phyloP scores from a whole-genome alignment of 2,888 invertebrate species.

The Odontocolon sp. region DNA sequence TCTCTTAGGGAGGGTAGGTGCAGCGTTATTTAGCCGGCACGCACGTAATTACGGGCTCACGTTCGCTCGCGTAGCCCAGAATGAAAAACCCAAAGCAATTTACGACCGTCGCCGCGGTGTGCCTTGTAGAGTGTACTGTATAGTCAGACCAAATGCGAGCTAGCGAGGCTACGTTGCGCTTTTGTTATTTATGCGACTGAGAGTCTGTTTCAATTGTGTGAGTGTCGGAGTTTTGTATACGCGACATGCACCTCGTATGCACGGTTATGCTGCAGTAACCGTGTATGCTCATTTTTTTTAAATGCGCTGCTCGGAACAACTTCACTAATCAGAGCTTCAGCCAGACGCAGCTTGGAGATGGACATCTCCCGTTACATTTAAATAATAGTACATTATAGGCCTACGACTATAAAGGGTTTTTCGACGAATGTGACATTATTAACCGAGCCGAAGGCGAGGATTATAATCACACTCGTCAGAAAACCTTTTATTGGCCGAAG shows the following conservation, averaged over 20 bases:
- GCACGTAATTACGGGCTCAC: conserved; percentile 63
- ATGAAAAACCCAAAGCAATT: conserved; percentile 63
- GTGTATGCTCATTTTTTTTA: neutral
- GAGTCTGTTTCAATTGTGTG: conserved; percentile 11
- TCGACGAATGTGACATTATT: too few species aligned
- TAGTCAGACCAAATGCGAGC: conserved; percentile 9
- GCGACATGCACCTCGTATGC: neutral
- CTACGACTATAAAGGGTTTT: too few species aligned
- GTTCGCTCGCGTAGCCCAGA: conserved; percentile 44
- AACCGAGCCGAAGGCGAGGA: too few species aligned
- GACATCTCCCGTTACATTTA: too few species aligned
- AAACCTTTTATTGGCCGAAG: too few species aligned
- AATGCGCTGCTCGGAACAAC: neutral
- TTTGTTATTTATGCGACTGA: conserved; percentile 44
- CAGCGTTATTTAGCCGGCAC: conserved; percentile 63
- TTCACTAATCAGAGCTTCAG: conserved; percentile 3
- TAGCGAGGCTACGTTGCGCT: conserved; percentile 35
- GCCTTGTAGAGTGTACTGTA: conserved; percentile 12
- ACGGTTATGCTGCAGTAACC: neutral
- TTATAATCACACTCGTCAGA: too few species aligned
- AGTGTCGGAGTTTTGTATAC: neutral
- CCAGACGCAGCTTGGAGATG: too few species aligned
- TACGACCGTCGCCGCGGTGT: conserved; percentile 52
- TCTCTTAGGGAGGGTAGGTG: conserved; percentile 59
- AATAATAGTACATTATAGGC: too few species aligned